Base-by-base conservation (phyloP, 2,888 invertebrate genomes). In the Drosophila paracracens region DNA sequence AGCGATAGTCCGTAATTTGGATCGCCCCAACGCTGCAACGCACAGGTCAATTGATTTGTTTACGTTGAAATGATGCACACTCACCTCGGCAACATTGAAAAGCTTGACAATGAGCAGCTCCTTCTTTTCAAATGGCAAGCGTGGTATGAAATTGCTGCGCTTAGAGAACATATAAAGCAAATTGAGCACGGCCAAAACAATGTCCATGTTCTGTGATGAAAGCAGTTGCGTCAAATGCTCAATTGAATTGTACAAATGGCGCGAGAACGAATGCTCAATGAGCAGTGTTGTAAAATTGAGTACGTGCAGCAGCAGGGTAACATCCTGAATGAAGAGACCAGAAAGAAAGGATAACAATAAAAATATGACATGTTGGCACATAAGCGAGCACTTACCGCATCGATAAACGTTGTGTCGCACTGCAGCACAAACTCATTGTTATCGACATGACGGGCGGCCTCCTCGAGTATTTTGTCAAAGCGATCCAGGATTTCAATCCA, bases 91-190 rank as follows among this genome's bases (percentile, higher is more conserved):
- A 76, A 97, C 94, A 90, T 96, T 96, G 80, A 95, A 95, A 7
- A 97, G 94, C 83, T 97, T 94, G 59, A 95, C 95, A 61, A 97
- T 94, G 52, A 97, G 93, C 56, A 95, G 95, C 85, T 96, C 95
- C 83, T 96, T 94, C 93, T 96, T 96, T 78, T 96, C 96, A 81
- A 94, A 94, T 86, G 95, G 95, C 77, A 97, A 94, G 74, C 97
- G 95, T 56, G 97, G 96, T 83, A 97, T 96, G 91, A 97, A 97
- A 93, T 97, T 97, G 92, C 97, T 97, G 73, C 97, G 94, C 93
- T 97, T 97, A 76, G 97, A 97, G 93, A 97, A 97, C 95, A 97
- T 97, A 92, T 97, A 98, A 25, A 98, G 94, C 73, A 98, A 94
- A 93, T 97, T 97, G 64, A 98, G 94, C 59, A 97, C 97, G 78